Evolutionary conservation across 2,113 vertebrate species (phyloP).

Genomic region (Colaptes auratus): DNA sequence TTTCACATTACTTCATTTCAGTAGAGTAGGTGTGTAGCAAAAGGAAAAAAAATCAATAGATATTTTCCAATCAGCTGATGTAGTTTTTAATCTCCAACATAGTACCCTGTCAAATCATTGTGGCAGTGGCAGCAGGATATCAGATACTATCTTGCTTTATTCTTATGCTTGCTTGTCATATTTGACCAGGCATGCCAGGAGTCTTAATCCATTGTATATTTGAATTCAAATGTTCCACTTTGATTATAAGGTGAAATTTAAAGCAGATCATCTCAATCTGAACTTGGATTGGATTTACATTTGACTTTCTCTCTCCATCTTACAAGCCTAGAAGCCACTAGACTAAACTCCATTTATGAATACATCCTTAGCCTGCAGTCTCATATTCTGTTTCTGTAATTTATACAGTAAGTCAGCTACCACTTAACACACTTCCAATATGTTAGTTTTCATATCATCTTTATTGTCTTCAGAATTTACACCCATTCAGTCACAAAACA

Average conservation of each 20-base stretch:
- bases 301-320: background rate
- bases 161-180: background rate
- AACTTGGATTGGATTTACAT: background rate
- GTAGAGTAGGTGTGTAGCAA: background rate
- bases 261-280: background rate
- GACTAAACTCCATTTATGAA: background rate
- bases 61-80: constrained; percentile 44
- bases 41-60: background rate
- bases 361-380: background rate
- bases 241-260: background rate
- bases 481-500: background rate
- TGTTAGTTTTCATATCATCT: background rate
- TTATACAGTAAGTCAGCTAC: background rate
- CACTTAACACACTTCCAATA: background rate
- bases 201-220: background rate
- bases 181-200: background rate
- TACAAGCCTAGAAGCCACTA: background rate
- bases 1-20: constrained; percentile 59
- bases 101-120: background rate
- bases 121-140: background rate
- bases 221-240: background rate
- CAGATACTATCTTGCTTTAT: background rate
- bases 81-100: constrained; percentile 34
- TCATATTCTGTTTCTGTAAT: background rate
- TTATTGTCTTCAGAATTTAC: background rate